phyloP scores from a whole-genome alignment of 1,140 invertebrate species.

The Leucophenga varia region DNA sequence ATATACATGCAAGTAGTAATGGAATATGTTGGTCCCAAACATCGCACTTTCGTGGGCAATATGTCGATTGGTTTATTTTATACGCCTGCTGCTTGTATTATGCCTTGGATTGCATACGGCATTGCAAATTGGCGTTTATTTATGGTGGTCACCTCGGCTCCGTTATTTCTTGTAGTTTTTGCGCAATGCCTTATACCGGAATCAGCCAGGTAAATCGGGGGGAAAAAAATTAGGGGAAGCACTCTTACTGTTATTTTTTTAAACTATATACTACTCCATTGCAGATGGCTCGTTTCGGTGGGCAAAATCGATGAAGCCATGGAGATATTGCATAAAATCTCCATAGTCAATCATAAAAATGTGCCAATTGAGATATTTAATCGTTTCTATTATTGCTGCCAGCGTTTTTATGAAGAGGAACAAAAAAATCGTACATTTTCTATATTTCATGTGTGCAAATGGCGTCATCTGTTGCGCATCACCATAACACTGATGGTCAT shows the following conservation, averaged over 20 bases:
- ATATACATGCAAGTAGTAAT: conserved; percentile 61
- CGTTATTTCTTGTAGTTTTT: conserved; percentile 65
- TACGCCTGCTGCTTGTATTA: conserved; percentile 70
- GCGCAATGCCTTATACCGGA: conserved; percentile 77
- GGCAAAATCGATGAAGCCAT: conserved; percentile 77
- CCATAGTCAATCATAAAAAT: conserved; percentile 71
- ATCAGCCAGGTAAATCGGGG: conserved; percentile 68
- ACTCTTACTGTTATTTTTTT: too few relatives aligned
- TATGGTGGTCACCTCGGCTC: conserved; percentile 67
- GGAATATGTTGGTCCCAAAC: conserved; percentile 83
- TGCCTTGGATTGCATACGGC: conserved; percentile 78
- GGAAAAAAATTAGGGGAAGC: too few relatives aligned
- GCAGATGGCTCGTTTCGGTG: conserved; percentile 80
- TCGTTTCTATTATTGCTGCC: conserved; percentile 61
- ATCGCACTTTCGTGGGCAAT: conserved; percentile 81
- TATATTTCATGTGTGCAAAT: conserved; percentile 74
- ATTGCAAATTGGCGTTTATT: conserved; percentile 72
- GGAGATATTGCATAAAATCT: conserved; percentile 73
- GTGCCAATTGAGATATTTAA: conserved; percentile 72
- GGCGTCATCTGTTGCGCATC: conserved; percentile 67
- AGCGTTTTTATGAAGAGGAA: conserved; percentile 64
- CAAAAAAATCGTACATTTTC: conserved; percentile 69
- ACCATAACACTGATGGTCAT: conserved; percentile 75
- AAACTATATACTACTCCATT: too few relatives aligned
- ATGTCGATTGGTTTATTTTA: conserved; percentile 86